phyloP scores from a whole-genome alignment of 1,140 invertebrate genomes.

The Brachionus plicatilis region DNA sequence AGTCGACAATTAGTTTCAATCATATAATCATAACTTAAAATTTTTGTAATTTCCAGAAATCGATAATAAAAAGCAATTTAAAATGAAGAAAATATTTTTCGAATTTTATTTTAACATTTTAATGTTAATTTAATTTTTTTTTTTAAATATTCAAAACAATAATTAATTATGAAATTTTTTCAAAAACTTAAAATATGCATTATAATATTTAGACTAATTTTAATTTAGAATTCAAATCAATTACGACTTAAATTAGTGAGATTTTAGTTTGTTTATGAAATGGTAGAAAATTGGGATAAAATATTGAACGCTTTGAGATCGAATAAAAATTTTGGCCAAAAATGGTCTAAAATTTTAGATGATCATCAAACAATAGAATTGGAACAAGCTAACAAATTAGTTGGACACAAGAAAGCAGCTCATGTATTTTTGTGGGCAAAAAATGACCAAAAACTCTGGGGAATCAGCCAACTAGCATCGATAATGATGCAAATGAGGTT shows the following conservation, averaged over 20 bases:
- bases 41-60: too few species aligned
- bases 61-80: too few species aligned
- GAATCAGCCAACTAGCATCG: conserved; percentile 44
- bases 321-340: not conserved
- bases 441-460: conserved; percentile 45
- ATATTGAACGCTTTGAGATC: not conserved
- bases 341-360: not conserved
- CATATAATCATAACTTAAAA: too few species aligned
- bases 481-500: conserved; percentile 60
- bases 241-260: too few species aligned
- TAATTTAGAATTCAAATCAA: not conserved
- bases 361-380: conserved; percentile 22
- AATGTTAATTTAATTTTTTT: too few species aligned
- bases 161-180: too few species aligned
- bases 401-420: conserved; percentile 45
- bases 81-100: too few species aligned
- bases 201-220: not conserved
- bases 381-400: conserved; percentile 12
- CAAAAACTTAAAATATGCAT: too few species aligned
- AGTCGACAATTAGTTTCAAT: too few species aligned
- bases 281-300: not conserved
- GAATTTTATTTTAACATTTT: too few species aligned
- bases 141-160: too few species aligned
- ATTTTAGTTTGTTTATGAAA: not conserved
- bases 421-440: conserved; percentile 50